Evolutionary conservation across 2,888 invertebrate species (phyloP), one percentile per base, ranked within the genome.

Genomic region (Tuberolachnus salignus): DNA sequence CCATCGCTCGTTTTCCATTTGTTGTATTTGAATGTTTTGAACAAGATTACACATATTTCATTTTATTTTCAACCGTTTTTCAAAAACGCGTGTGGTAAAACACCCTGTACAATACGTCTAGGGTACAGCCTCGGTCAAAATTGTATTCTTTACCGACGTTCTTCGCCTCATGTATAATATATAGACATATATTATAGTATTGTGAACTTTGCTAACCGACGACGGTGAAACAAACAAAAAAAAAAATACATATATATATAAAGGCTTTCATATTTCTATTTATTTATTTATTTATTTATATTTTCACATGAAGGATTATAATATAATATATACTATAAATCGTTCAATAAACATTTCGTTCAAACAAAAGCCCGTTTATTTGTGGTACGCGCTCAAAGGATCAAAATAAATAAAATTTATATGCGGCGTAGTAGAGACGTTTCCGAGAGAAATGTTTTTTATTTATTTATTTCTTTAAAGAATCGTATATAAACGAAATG

Each of bases 291-390:
- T 6, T 3, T 34, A 34, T 53, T 16, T 69, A 3, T 10, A 53
- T 42, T 70, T 70, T 21, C 42, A 16, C 71, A 3, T 44, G 23
- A 71, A 57, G n/a, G 44, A 46, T 57, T 57, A 57, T n/a, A n/a
- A n/a, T n/a, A n/a, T n/a, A n/a, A n/a, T n/a, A n/a, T n/a, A n/a
- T 4, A 57, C 57, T 21, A 57, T 71, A 71, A 71, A 71, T 71
- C 71, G 57, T 71, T 57, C 44, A 4, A 46, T 19, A 42, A 57
- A 71, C 71, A 55, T 71, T 71, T 46, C 19, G 13, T 59, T 71
- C 26, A 46, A 71, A 71, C 46, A 71, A 71, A 71, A 59, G 70
- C 70, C 57, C 46, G 57, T 71, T 71, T 59, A 13, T 71, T 46
- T 71, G 46, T 46, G 46, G 71, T 59, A 23, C 16, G 44, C 57